A percentile compares a stretch with the other conserved stretches of the same genome.
Conservation (phyloP, 2,113 vertebrate genomes). For the Sinocyclocheilus anshuiensis region DNA sequence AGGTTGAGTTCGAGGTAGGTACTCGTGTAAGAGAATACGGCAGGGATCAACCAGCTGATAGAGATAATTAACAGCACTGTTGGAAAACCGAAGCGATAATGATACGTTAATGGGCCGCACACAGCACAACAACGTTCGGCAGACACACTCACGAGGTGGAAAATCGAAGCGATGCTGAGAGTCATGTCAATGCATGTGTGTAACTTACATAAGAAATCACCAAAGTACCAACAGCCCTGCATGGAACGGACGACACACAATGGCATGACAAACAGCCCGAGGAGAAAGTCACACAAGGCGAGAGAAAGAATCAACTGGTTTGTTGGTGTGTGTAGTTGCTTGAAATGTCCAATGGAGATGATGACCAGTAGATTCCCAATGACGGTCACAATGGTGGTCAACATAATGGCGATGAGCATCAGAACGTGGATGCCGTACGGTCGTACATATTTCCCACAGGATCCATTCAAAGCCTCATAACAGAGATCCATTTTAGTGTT, state of each 20-base stretch:
- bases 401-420: constrained; percentile 31
- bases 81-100: constrained; percentile 9
- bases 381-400: constrained; percentile 40
- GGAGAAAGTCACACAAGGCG: constrained; percentile 58
- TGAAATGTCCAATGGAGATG: constrained; percentile 65
- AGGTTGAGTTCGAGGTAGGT: constrained; percentile 42
- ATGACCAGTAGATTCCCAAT: constrained; percentile 63
- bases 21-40: neutral
- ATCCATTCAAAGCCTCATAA: constrained; percentile 48
- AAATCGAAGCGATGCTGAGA: constrained; percentile 56
- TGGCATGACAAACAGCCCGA: constrained; percentile 77
- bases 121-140: constrained; percentile 55
- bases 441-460: constrained; percentile 32
- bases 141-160: constrained; percentile 55
- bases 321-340: constrained; percentile 63
- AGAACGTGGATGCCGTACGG: constrained; percentile 8
- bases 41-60: constrained; percentile 50
- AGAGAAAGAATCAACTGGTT: constrained; percentile 60
- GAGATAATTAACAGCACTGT: constrained; percentile 49
- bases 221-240: constrained; percentile 57
- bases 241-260: constrained; percentile 52
- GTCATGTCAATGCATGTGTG: constrained; percentile 53
- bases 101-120: constrained; percentile 51
- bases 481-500: constrained; percentile 35
- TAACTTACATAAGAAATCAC: constrained; percentile 53